Evolutionary conservation across 2,113 vertebrate genomes (phyloP), one percentile per base, ranked within the genome.

Genomic region (Pteronura brasiliensis): DNA sequence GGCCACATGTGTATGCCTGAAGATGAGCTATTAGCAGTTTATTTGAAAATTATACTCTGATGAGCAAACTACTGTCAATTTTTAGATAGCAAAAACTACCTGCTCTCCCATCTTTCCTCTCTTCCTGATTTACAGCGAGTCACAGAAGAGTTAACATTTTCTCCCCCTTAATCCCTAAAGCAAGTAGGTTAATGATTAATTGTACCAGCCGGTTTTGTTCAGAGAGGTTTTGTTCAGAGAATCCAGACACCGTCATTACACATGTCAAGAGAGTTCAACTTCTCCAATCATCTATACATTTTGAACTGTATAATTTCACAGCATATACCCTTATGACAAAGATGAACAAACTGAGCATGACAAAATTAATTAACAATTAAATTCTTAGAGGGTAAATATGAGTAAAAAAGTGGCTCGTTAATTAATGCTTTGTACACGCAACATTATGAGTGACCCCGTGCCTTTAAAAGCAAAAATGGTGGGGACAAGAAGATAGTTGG

Each of bases 121-220:
- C 85, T 80, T 90, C 42, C 49, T 85, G 39, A 79, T 82, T 89
- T 90, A 76, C 11, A 76, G 0, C 90, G 49, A 79, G 59, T 77
- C 74, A 90, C 65, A 79, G 71, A 97, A 94, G 94, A 81, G 86
- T 96, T 97, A 97, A 96, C 49, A 12, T 42, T 81, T 2, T 59
- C 25, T 49, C 31, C 92, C 42, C 6, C 57, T 91, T 97, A 92
- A 96, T 88, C 81, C 65, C 84, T 71, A 97, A 88, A 88, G 93
- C 91, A 96, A 98, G 82, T 34, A 96, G 63, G 84, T 96, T 96
- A 97, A 74, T 97, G 96, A 95, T 98, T 95, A 93, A 97, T 92
- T 80, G 71, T 91, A 65, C 44, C 71, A 88, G 77, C 0, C 0
- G 63, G 74, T 81, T 95, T 94, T 94, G 71, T 94, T 97, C 92